phyloP scores from a whole-genome alignment of 2,113 vertebrate genomes.

The Platichthys flesus region DNA sequence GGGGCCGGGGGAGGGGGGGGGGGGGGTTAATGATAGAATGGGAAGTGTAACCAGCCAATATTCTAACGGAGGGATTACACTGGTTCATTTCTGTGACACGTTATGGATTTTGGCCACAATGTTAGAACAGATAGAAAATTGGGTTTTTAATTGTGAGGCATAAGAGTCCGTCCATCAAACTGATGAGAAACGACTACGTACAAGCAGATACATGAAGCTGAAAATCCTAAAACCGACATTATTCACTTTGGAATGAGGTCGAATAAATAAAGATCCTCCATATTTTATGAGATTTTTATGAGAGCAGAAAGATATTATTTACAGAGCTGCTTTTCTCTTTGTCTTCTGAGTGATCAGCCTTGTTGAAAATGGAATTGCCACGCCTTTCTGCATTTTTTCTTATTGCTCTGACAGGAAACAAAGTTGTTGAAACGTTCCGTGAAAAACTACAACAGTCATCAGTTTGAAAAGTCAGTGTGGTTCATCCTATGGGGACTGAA shows the following conservation, averaged over 20 bases:
- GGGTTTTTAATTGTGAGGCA: neutral
- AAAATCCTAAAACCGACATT: neutral
- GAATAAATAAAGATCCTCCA: constrained; percentile 7
- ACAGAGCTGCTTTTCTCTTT: constrained; percentile 4
- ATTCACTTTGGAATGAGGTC: neutral
- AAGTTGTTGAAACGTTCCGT: neutral
- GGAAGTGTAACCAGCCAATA: constrained; percentile 1
- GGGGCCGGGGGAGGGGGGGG: neutral
- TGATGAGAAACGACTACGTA: neutral
- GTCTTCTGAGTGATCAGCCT: neutral
- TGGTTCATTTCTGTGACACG: neutral
- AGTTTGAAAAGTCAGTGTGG: neutral
- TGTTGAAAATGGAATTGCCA: neutral
- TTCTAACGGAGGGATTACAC: neutral
- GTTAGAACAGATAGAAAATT: neutral
- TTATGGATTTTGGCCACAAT: neutral
- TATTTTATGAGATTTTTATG: constrained; percentile 18
- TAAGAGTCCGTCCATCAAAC: neutral
- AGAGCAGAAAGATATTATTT: constrained; percentile 8
- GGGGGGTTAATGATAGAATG: neutral
- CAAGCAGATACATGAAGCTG: constrained; percentile 4
- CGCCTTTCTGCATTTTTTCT: neutral
- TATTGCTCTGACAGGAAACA: neutral
- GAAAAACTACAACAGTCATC: neutral
- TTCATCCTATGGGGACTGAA: neutral